These are phyloP conservation scores for Lasius fuliginosus DNA, from an alignment of 2,888 invertebrate species.

Conservation along the genomic window DNA sequence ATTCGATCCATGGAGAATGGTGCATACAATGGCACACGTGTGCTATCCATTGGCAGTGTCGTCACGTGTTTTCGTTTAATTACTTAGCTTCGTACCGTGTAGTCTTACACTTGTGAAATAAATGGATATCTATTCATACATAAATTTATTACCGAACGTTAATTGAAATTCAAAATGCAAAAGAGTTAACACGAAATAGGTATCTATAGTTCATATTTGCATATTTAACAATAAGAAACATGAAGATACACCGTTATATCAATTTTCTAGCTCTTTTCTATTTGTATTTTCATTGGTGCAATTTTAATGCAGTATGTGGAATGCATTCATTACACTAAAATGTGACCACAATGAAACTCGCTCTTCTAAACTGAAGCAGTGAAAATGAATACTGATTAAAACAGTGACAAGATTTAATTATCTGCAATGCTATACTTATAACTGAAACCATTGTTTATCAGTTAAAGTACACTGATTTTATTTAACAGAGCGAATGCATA, in stretches of 20 bases:
- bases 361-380: neutral
- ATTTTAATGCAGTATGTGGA: constrained; percentile 27
- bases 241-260: neutral
- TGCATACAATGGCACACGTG: constrained; percentile 36
- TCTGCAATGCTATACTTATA: neutral
- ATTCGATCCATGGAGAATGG: constrained; percentile 60
- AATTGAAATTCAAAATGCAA: constrained; percentile 19
- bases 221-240: neutral
- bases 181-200: neutral
- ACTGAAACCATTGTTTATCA: neutral
- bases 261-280: constrained; percentile 10
- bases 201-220: neutral
- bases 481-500: neutral
- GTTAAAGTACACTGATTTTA: neutral
- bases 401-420: neutral
- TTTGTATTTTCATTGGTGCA: neutral
- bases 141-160: constrained; percentile 49
- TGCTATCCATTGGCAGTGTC: constrained; percentile 61
- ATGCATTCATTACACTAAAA: constrained; percentile 15
- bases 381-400: constrained; percentile 3
- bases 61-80: constrained; percentile 68
- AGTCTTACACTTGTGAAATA: constrained; percentile 25
- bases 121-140: constrained; percentile 47
- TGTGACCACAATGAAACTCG: neutral
- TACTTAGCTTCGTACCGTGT: constrained; percentile 61